Base-by-base conservation (phyloP, 2,113 vertebrate species). In the Indicator maculatus region DNA sequence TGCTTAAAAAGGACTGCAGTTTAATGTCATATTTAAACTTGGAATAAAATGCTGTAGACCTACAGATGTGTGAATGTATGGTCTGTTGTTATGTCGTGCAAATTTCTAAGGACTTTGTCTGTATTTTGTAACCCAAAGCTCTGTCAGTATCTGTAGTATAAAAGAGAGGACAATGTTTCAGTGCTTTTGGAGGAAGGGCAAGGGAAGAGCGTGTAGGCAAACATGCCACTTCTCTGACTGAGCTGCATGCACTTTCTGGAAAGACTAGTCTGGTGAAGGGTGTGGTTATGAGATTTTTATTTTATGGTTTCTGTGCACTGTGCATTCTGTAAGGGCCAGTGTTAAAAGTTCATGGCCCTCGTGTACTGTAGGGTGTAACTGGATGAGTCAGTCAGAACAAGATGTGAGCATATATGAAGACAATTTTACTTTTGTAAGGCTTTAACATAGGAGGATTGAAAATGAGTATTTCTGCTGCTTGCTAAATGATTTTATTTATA, bases 371-470 rank as follows among this genome's bases (percentile, higher is more conserved):
- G 95, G 95, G 93, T 93, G 84, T 97, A 92, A 96, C 89, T 91
- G 79, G 8, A 21, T 94, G 95, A 96, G 73, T 97, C 95, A 96
- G 31, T 81, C 88, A 38, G 63, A 89, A 93, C 73, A 82, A 64
- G 77, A 89, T 56, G 78, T 86, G n/a, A 80, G 96, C 59, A 64
- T 3, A 3, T 55, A 41, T 36, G 19, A 88, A 95, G 73, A 80
- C 75, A 82, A 44, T 75, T 93, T 82, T 94, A 55, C 21, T 86
- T 93, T 52, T 93, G 61, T 71, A 61, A 96, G 24, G 39, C 50
- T 70, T 91, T 36, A 74, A 80, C 41, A 12, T 90, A 66, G 73
- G 36, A 66, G 39, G 36, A 19, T 91, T 91, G 33, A 64, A 94
- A 96, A 78, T 83, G 13, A 76, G 52, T 88, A 31, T 83, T 83